Base-by-base conservation (phyloP, 2,797 vertebrate species). In the Aeoliscus strigatus region DNA sequence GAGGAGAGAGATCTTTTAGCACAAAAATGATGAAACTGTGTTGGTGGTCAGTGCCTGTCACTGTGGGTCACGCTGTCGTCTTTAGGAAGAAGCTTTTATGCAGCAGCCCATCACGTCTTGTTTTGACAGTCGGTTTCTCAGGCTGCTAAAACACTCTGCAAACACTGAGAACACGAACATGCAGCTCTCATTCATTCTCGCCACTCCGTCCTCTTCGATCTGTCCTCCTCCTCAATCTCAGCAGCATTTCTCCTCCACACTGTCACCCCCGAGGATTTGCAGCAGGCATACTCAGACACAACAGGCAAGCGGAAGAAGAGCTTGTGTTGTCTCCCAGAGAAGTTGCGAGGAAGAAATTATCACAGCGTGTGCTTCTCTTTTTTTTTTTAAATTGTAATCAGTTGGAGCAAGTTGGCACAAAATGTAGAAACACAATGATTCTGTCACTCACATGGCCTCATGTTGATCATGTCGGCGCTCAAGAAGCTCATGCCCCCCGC, bases 251-350 rank as follows among this genome's bases (percentile, higher is more conserved):
- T 51, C 23, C 6, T 7, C 51, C 52, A 49, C 56, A 46, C 65
- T 61, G 52, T 46, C 53, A 39, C 47, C 68, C 43, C 60, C 18
- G 66, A 66, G 73, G 70, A 35, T 58, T 51, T 51, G 32, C 29
- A 60, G 68, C 73, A 74, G 79, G 77, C 72, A 68, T 66, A 81
- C 70, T 81, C 73, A 82, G 70, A 74, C 75, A 73, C 59, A 65
- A 58, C 68, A 77, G 46, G 45, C 26, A 6, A 53, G 60, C 4
- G 29, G 50, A 55, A 60, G 51, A 63, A 52, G 64, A 30, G 10
- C 48, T 60, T 2, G n/a, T 43, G 70, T 77, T 81, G 67, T 80
- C 81, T 77, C 70, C 18, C 26, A 31, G 58, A 27, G n/a, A n/a
- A n/a, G n/a, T n/a, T n/a, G n/a, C n/a, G n/a, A 51, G 39, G 30